Evolutionary conservation across 1,140 invertebrate species (phyloP).

Genomic region (Dendrolimus punctatus): DNA sequence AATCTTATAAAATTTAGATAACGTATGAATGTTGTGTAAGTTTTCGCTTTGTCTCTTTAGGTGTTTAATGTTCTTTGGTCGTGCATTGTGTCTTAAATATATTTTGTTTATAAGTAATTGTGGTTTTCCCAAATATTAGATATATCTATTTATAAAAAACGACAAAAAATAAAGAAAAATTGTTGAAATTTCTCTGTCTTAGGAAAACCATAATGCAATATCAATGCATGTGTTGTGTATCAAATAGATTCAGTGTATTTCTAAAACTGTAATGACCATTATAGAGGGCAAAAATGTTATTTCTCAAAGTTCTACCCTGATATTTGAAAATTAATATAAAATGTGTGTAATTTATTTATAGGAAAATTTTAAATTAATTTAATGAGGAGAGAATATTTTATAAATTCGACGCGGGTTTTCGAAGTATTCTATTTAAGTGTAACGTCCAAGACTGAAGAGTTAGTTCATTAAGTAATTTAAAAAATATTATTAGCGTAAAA

Average conservation of each 20-base stretch:
- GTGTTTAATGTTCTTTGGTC: slow-evolving; percentile 46
- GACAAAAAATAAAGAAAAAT: no score
- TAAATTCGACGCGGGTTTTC: slow-evolving; percentile 68
- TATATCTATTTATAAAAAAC: slow-evolving; percentile 12
- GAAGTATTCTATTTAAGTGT: slow-evolving; percentile 69
- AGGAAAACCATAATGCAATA: no score
- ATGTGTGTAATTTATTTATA: no score
- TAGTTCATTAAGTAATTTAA: slow-evolving; percentile 67
- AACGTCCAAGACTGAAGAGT: slow-evolving; percentile 71
- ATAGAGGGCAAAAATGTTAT: no score
- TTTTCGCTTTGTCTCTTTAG: slow-evolving; percentile 56
- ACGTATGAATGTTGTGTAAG: slow-evolving; percentile 44
- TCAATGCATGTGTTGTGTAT: no score
- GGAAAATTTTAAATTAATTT: background rate
- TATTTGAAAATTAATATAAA: no score
- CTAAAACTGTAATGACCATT: no score
- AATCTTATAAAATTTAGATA: background rate
- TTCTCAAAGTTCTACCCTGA: no score
- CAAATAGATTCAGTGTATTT: no score
- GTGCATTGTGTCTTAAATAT: slow-evolving; percentile 49
- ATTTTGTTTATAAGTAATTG: slow-evolving; percentile 43
- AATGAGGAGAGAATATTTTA: slow-evolving; percentile 19
- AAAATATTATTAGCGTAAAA: slow-evolving; percentile 68
- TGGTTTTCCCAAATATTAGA: slow-evolving; percentile 55
- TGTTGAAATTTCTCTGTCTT: no score